Evolutionary conservation across 2,113 vertebrate species (phyloP).

Genomic region (Panthera uncia): DNA sequence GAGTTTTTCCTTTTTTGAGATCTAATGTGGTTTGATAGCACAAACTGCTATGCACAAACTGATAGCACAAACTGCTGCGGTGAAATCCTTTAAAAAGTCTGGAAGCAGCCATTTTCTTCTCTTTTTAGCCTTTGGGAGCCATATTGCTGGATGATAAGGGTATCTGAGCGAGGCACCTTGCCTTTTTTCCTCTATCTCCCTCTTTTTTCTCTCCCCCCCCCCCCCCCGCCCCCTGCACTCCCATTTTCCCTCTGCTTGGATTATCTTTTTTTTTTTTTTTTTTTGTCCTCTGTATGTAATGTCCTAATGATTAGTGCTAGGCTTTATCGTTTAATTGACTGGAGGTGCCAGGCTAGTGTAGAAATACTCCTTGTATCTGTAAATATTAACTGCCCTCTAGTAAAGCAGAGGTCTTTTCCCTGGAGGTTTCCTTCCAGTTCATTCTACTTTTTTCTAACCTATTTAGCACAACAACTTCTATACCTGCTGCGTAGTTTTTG

Average conservation of each 20-base stretch:
- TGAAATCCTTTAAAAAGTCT: not conserved
- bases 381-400: not conserved
- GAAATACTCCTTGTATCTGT: not conserved
- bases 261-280: no score
- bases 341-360: not conserved
- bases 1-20: not conserved
- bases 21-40: not conserved
- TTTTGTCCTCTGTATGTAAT: not conserved
- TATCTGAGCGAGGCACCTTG: not conserved
- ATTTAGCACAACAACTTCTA: not conserved
- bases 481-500: not conserved
- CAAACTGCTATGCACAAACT: no score
- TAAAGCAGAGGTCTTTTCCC: not conserved
- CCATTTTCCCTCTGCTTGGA: not conserved
- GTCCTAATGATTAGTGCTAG: not conserved
- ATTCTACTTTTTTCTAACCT: slow-evolving; percentile 32
- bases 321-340: not conserved
- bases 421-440: not conserved
- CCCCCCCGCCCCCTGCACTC: no score
- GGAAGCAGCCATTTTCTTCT: not conserved
- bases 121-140: not conserved
- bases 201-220: not conserved
- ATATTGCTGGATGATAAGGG: not conserved
- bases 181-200: not conserved
- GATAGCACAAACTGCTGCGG: not conserved